Conservation (phyloP, 2,888 invertebrate species). For the Lucinisca nassula region DNA sequence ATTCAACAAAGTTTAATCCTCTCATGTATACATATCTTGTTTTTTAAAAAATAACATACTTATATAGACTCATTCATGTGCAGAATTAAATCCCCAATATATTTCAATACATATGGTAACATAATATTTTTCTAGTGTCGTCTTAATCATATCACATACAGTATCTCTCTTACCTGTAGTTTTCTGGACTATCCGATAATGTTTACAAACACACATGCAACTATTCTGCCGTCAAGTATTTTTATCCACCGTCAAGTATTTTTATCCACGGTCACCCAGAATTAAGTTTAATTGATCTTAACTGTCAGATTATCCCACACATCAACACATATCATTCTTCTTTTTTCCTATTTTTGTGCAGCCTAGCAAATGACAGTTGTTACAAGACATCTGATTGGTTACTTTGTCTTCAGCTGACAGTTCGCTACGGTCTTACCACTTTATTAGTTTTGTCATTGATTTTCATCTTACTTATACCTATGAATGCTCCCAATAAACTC, state of each 20-base stretch:
- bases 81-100: not conserved
- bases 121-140: not conserved
- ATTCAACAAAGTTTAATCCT: not conserved
- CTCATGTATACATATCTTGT: not conserved
- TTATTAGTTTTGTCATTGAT: not conserved
- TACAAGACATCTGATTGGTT: constrained; percentile 58
- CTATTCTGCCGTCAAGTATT: not conserved
- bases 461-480: not conserved
- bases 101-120: not conserved
- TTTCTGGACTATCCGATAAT: not conserved
- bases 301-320: not conserved
- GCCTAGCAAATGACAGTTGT: constrained; percentile 24
- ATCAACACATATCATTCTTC: not conserved
- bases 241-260: not conserved
- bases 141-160: not conserved
- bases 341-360: not conserved
- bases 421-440: not conserved
- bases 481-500: not conserved
- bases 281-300: not conserved
- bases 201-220: not conserved
- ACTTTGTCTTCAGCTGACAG: constrained; percentile 3
- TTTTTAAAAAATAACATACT: not conserved
- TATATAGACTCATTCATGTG: not conserved
- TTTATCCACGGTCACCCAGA: not conserved
- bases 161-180: not conserved